Base-by-base conservation (phyloP, 2,797 vertebrate species). In the Lemur catta region DNA sequence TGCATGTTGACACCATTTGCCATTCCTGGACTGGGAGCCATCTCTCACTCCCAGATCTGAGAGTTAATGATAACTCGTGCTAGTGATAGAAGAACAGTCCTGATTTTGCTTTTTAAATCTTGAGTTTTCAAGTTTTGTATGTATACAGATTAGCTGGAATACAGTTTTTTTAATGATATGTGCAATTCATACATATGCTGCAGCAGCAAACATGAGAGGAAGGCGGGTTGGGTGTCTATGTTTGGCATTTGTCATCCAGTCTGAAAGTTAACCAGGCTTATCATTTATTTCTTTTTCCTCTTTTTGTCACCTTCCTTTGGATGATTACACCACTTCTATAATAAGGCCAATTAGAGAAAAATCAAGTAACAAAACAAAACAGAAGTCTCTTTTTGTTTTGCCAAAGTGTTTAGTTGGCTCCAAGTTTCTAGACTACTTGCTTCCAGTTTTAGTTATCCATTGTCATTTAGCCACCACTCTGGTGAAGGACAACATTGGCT, bases 21-120 rank as follows among this genome's bases (percentile, higher is more conserved):
- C 17, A n/a, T 48, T 15, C 41, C 26, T 76, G 28, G 52, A 38
- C 46, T n/a, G 46, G 72, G 67, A 71, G 50, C 2, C 4, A 7
- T 17, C 26, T 82, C 11, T 95, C 20, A 71, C 50, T 59, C 26
- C 46, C 4, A 30, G 43, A 67, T 41, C 33, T n/a, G 76, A 71
- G 52, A 12, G 63, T 84, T 84, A 79, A 30, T 87, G 76, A 79
- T 61, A 59, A 89, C 18, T 81, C 55, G 43, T 69, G 20, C 14
- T 57, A 74, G 65, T 63, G 78, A 96, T 26, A 87, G 55, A 88
- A 85, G 28, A 69, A 33, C 4, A 18, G 20, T 65, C 55, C 35
- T 84, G 50, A 87, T 79, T 90, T 92, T 89, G n/a, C 28, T 46
- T 88, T 89, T 89, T 92, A 69, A 93, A 84, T 81, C 22, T 71